A percentile compares a stretch with the other conserved stretches of the same genome.
phyloP scores from a whole-genome alignment of 2,888 invertebrate genomes.

The Zygothrica quintamaculata region DNA sequence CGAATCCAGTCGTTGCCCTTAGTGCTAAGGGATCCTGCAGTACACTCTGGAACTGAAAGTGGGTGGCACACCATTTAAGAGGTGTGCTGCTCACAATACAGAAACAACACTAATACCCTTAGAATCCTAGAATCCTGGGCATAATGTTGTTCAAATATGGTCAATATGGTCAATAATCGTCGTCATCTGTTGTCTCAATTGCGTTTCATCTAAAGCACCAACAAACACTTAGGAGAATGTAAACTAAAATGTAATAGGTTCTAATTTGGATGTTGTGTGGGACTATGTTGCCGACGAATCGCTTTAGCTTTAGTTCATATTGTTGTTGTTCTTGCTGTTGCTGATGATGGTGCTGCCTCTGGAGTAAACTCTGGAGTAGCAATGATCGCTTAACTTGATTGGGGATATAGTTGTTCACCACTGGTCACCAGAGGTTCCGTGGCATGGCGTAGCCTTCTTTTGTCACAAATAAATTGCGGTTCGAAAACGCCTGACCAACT shows the following conservation, averaged over 20 bases:
- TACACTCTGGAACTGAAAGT: constrained; percentile 53
- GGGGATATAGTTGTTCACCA: constrained; percentile 78
- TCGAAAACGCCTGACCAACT: constrained; percentile 54
- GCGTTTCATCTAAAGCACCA: constrained; percentile 84
- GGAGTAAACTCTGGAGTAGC: constrained; percentile 25
- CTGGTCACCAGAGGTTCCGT: constrained; percentile 85
- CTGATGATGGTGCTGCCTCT: constrained; percentile 63
- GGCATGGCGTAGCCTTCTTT: constrained; percentile 85
- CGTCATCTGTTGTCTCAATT: constrained; percentile 80
- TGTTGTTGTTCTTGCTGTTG: constrained; percentile 71
- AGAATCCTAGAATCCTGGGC: neutral
- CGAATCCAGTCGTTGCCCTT: constrained; percentile 1
- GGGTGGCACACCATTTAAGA: constrained; percentile 11
- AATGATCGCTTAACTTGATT: constrained; percentile 66
- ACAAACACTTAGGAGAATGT: constrained; percentile 82
- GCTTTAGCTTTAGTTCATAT: constrained; percentile 55
- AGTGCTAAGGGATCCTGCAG: constrained; percentile 14
- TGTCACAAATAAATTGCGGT: constrained; percentile 83
- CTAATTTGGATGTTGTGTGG: constrained; percentile 81
- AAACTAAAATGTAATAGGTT: constrained; percentile 83
- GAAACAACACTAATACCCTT: constrained; percentile 27
- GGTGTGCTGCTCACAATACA: constrained; percentile 43
- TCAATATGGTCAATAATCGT: constrained; percentile 73
- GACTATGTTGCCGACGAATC: constrained; percentile 76
- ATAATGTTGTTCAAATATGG: constrained; percentile 54